Evolutionary conservation across 2,797 vertebrate species (phyloP).

Genomic region (Cuculus canorus): DNA sequence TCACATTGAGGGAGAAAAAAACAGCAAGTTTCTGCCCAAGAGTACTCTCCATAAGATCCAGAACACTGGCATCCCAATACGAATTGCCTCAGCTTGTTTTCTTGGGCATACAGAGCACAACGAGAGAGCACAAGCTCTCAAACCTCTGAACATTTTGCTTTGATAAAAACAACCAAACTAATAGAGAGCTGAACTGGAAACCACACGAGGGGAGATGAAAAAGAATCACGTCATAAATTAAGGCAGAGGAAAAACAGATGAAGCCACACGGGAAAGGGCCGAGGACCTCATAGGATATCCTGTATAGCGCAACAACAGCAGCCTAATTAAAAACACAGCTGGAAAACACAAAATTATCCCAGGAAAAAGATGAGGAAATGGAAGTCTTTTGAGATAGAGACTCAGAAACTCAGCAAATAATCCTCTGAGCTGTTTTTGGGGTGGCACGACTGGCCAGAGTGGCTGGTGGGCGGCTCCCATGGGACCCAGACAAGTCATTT

Average conservation of each 20-base stretch:
- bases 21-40: not conserved
- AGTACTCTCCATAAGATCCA: not conserved
- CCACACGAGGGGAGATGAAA: not conserved
- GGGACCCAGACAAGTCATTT: not conserved
- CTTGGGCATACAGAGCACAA: not conserved
- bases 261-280: not conserved
- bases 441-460: accelerated
- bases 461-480: not conserved
- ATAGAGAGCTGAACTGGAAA: not conserved
- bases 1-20: not conserved
- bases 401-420: not conserved
- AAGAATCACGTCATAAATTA: not conserved
- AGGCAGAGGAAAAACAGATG: not conserved
- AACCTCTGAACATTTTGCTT: not conserved
- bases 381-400: not conserved
- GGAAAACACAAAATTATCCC: not conserved
- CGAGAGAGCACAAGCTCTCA: not conserved
- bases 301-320: not conserved
- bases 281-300: not conserved
- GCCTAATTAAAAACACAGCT: not conserved
- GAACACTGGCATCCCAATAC: not conserved
- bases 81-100: not conserved
- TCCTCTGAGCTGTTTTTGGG: not conserved
- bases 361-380: not conserved
- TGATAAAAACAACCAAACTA: not conserved